Percentiles rank a stretch among this genome's conserved stretches.
phyloP scores from a whole-genome alignment of 2,888 invertebrate species.

The Macaria notata region DNA sequence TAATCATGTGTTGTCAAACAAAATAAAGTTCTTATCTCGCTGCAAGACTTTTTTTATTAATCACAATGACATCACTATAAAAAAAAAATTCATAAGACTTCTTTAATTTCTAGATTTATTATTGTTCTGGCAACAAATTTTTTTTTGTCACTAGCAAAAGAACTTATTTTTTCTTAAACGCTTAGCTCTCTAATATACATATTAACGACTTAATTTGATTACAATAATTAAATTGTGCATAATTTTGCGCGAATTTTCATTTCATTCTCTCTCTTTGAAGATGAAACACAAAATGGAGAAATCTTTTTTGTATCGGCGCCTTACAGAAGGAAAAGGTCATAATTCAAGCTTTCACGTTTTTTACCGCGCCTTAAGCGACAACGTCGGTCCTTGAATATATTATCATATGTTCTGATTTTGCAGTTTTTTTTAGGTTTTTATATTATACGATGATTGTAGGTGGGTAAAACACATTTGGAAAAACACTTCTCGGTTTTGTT shows the following conservation, averaged over 20 bases:
- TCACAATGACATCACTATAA: too few species aligned
- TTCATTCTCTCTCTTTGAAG: not conserved
- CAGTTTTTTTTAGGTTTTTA: constrained; percentile 5
- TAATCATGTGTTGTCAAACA: too few species aligned
- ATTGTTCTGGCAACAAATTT: too few species aligned
- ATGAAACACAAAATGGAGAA: constrained; percentile 10
- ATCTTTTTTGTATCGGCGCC: constrained; percentile 6
- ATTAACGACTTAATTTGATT: too few species aligned
- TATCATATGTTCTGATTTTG: constrained; percentile 23
- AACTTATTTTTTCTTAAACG: too few species aligned
- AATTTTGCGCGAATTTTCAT: constrained; percentile 20
- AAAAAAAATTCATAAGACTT: too few species aligned
- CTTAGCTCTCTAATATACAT: too few species aligned
- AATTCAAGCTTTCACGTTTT: constrained; percentile 22
- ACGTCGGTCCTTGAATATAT: constrained; percentile 26
- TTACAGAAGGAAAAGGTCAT: constrained; percentile 5
- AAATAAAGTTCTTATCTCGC: too few species aligned
- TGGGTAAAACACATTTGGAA: not conserved
- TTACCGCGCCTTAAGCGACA: constrained; percentile 15
- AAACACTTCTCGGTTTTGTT: not conserved
- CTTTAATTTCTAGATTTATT: too few species aligned
- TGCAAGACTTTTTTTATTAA: too few species aligned
- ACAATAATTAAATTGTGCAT: constrained; percentile 2
- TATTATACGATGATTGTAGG: not conserved
- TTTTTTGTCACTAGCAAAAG: too few species aligned